Evolutionary conservation across 2,797 vertebrate genomes (phyloP).

Genomic region (Gephyroberyx darwinii): DNA sequence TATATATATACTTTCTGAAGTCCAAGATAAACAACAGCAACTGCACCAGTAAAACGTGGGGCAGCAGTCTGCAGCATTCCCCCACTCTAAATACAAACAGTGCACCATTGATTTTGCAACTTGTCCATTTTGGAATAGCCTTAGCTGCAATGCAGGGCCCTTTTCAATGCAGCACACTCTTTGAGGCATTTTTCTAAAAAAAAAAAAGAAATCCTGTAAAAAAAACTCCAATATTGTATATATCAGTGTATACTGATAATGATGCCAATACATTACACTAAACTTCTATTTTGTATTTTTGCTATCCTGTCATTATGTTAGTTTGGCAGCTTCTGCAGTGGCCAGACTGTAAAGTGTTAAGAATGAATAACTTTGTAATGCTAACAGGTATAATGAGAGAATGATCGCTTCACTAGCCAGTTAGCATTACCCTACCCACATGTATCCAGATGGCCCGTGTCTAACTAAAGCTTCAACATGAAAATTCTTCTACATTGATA

Average conservation of each 20-base stretch:
- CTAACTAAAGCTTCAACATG: too few relatives aligned
- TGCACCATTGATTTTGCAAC: not conserved
- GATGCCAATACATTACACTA: not conserved
- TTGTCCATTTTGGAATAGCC: not conserved
- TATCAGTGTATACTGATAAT: not conserved
- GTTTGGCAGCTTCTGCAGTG: not conserved
- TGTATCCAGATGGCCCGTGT: not conserved
- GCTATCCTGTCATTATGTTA: not conserved
- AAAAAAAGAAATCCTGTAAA: too few relatives aligned
- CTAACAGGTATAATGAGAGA: not conserved
- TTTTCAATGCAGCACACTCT: not conserved
- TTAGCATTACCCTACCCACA: slow-evolving; percentile 10
- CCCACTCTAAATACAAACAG: not conserved
- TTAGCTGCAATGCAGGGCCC: not conserved
- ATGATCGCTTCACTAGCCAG: not conserved
- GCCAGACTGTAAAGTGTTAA: not conserved
- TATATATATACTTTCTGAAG: slow-evolving; percentile 16
- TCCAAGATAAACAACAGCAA: slow-evolving; percentile 5
- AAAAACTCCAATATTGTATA: too few relatives aligned
- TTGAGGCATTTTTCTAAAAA: too few relatives aligned
- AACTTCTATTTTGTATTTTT: not conserved
- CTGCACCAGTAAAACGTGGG: not conserved
- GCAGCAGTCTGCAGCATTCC: not conserved
- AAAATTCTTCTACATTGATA: not conserved
- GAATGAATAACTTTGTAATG: not conserved